A percentile compares a stretch with the other conserved stretches of the same genome.
Conservation (phyloP, 2,797 vertebrate genomes). For the Emydoidea blandingii region DNA sequence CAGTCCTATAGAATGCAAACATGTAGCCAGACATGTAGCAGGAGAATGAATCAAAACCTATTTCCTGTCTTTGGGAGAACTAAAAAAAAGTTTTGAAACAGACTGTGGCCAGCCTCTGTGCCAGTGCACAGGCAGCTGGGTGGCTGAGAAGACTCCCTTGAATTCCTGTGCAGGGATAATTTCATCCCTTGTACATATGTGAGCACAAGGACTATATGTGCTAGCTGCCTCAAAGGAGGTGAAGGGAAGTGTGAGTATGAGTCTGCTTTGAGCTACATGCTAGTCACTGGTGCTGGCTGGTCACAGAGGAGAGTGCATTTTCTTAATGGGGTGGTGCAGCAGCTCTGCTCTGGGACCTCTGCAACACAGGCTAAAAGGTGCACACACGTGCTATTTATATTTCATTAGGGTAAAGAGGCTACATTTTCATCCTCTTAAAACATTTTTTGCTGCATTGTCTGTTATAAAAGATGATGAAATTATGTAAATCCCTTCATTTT, state of each 20-base stretch:
- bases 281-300: neutral
- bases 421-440: neutral
- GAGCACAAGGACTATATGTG: neutral
- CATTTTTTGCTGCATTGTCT: neutral
- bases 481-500: constrained; percentile 57
- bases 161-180: neutral
- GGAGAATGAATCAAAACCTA: neutral
- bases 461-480: constrained; percentile 58
- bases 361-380: neutral
- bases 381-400: neutral
- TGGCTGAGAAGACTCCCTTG: neutral
- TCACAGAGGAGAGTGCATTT: neutral
- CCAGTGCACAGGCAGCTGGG: neutral
- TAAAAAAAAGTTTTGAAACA: neutral
- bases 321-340: neutral
- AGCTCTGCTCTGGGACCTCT: neutral
- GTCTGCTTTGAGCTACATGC: neutral
- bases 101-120: fast-evolving
- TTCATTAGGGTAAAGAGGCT: neutral
- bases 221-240: neutral
- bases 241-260: neutral
- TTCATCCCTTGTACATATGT: neutral
- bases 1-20: neutral
- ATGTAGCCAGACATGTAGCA: neutral
- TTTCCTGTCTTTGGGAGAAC: neutral